Percentiles rank a stretch among this genome's conserved stretches.
phyloP scores from a whole-genome alignment of 2,113 vertebrate species.

The Acanthisitta chloris region DNA sequence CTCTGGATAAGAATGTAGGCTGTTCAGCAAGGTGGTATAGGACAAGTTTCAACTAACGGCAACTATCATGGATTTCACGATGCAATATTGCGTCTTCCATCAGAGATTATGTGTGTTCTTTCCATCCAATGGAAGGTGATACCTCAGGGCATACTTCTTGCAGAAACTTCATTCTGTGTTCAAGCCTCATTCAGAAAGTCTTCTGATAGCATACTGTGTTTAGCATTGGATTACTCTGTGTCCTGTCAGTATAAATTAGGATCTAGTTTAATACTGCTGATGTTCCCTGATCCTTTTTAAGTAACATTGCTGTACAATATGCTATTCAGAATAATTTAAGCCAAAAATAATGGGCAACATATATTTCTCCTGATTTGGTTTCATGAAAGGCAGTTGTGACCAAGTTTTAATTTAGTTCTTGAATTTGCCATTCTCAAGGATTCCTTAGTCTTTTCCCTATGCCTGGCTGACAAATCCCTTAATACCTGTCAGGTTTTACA shows the following conservation, averaged over 20 bases:
- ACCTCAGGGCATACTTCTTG: background rate
- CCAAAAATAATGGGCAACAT: constrained; percentile 38
- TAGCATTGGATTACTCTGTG: background rate
- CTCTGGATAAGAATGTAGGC: background rate
- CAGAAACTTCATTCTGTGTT: background rate
- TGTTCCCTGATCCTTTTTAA: constrained; percentile 1
- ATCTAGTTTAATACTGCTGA: constrained; percentile 22
- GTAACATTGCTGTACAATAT: background rate
- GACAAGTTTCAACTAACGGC: background rate
- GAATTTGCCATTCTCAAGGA: background rate
- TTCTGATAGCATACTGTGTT: background rate
- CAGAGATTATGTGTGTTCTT: background rate
- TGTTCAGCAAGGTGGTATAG: background rate
- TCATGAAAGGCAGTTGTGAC: constrained; percentile 2
- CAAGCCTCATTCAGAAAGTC: background rate
- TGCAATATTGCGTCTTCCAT: background rate
- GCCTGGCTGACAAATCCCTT: constrained; percentile 9
- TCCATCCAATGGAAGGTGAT: background rate
- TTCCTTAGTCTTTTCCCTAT: background rate
- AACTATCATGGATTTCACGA: background rate
- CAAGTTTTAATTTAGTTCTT: background rate
- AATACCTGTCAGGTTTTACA: background rate
- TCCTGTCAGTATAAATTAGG: constrained; percentile 28
- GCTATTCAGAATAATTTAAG: constrained; percentile 27
- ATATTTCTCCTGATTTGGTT: background rate